Base-by-base conservation (phyloP, 2,797 vertebrate genomes). In the Avahi laniger region DNA sequence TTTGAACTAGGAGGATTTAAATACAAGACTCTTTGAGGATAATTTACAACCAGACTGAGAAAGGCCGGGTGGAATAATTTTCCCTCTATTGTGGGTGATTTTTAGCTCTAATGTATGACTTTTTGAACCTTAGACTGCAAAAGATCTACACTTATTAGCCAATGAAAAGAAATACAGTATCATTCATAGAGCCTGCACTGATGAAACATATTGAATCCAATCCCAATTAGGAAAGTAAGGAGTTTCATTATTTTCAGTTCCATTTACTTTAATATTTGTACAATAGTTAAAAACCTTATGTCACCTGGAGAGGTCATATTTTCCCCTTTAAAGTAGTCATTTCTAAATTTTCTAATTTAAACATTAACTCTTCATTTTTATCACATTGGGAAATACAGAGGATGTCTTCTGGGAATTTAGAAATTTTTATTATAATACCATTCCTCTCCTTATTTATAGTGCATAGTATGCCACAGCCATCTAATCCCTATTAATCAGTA, bases 1-100 rank as follows among this genome's bases (percentile, higher is more conserved):
- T 54, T 91, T 79, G 57, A 95, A 63, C 12, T 43, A 82, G 73
- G 1, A 81, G 12, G 5, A 17, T 26, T 95, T 95, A 91, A 84
- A 46, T 89, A 57, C 9, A 38, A 93, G 54, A 0, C 3, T 82
- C 35, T 92, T 82, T 89, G 35, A 87, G 43, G 43, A 88, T 92
- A 89, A 96, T 92, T 96, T 88, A 92, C 95, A 96, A 88, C 15
- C 48, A 92, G 20, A 52, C 14, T 59, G 20, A 81, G 26, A 93
- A 93, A 94, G 69, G 7, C 20, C 7, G n/a, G n/a, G 83, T 96
- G 20, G 41, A 70, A 73, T 80, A 87, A 82, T 75, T 65, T 95
- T 86, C 38, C 7, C 33, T 88, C 24, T 75, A 63, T 33, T 61
- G 1, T 72, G 6, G 26, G 28, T 70, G 72, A 88, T 57, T 93